Base-by-base conservation (phyloP, 2,888 invertebrate species). In the Automeris io region DNA sequence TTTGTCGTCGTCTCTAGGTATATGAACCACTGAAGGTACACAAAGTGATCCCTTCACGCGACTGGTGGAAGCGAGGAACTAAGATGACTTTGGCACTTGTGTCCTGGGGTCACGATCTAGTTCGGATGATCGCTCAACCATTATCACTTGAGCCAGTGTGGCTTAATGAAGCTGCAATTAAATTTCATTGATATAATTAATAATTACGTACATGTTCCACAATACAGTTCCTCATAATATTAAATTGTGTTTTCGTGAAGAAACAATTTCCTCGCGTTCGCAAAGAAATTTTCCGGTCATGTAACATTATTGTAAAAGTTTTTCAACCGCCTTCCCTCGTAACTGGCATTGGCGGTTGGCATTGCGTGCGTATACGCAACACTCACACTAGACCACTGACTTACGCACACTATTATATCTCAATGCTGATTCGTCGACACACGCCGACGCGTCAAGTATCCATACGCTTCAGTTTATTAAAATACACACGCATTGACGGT, bases 271-370 rank as follows among this genome's bases (percentile, higher is more conserved):
- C 69, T 66, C 62, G 47, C 48, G 51, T 51, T 55, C 43, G 39
- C 48, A 55, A 65, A 61, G 57, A 52, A 64, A 70, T 76, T 80
- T 82, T 79, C 83, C 82, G 83, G 60, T 73, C 72, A 74, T 80
- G 77, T 81, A 81, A 82, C 73, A 66, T 71, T 72, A 71, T 66
- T 70, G 73, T 67, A 65, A 62, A 69, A 60, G 65, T 63, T 61
- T 66, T 60, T 64, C 57, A 68, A 64, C 59, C 60, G 63, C 64
- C 72, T 79, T 81, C 80, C 83, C 77, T 57, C 78, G 73, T 80
- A 80, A 82, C 72, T 73, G 80, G 70, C 83, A 81, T 70, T 82
- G 85, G 81, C 83, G 80, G 81, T 70, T 82, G 85, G 81, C 83
- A 81, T 85, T 86, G 86, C 85, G 68, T 81, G 81, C 78, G 74